Conservation (phyloP, 2,113 vertebrate species). For the Nematolebias whitei region DNA sequence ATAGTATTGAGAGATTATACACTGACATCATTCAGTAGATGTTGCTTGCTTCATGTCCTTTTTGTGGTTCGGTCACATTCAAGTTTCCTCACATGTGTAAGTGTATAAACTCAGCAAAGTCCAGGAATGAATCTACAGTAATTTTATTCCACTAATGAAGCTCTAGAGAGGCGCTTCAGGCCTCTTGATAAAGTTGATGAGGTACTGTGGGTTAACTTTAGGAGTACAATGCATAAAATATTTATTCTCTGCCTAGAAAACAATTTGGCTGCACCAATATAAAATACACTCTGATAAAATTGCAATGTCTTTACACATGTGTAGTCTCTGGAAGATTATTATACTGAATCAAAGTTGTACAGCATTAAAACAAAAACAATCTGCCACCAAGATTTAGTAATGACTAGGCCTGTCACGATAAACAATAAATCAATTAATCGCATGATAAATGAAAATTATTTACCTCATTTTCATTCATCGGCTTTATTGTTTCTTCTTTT, state of each 20-base stretch:
- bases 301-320: slow-evolving; percentile 30
- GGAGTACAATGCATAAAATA: no score
- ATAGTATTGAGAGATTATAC: slow-evolving; percentile 82
- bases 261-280: slow-evolving; percentile 37
- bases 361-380: slow-evolving; percentile 1
- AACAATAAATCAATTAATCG: no score
- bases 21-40: slow-evolving; percentile 72
- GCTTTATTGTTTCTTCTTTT: no score
- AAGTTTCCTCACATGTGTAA: slow-evolving; percentile 3
- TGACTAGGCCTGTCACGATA: no score
- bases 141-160: background rate
- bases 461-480: no score
- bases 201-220: no score
- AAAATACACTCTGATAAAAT: slow-evolving; percentile 37
- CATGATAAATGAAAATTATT: no score
- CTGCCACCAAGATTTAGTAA: background rate
- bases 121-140: background rate
- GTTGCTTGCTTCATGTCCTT: slow-evolving; percentile 41
- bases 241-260: background rate
- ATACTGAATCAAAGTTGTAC: background rate
- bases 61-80: slow-evolving; percentile 9
- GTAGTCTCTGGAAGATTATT: slow-evolving; percentile 22
- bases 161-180: background rate
- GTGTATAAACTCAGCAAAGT: background rate
- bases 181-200: slow-evolving; percentile 14